phyloP scores from a whole-genome alignment of 1,140 invertebrate species.

The Drosophila pandora region DNA sequence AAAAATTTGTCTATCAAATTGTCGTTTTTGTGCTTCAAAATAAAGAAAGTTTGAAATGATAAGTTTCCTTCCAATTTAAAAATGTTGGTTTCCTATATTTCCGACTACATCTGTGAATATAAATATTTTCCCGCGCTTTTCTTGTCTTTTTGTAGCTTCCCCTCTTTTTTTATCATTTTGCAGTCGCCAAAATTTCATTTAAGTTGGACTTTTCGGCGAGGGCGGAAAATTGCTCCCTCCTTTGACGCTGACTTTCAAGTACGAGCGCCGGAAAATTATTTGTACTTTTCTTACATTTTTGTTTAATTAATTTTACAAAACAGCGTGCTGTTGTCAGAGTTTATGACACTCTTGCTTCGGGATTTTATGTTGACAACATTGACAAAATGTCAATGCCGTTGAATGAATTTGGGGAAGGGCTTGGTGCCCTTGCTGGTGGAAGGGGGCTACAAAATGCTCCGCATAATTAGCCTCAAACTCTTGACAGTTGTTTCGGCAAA shows the following conservation, averaged over 20 bases:
- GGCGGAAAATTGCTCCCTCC: slow-evolving; percentile 2
- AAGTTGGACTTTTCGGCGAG: slow-evolving; percentile 64
- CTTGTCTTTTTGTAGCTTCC: neutral
- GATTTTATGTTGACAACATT: slow-evolving; percentile 80
- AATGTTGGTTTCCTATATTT: neutral
- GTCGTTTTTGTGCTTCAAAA: too few relatives aligned
- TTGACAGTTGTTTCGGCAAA: slow-evolving; percentile 23
- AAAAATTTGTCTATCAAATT: too few relatives aligned
- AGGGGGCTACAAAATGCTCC: slow-evolving; percentile 30
- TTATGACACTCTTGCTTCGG: slow-evolving; percentile 74
- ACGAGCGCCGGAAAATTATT: slow-evolving; percentile 72
- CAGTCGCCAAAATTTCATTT: slow-evolving; percentile 65
- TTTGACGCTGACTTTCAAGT: slow-evolving; percentile 45
- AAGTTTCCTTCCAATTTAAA: too few relatives aligned
- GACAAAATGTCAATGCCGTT: slow-evolving; percentile 73
- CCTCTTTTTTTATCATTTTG: slow-evolving; percentile 16
- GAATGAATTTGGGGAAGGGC: neutral
- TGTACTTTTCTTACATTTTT: slow-evolving; percentile 78
- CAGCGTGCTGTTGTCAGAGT: slow-evolving; percentile 64
- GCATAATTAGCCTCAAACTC: slow-evolving; percentile 70
- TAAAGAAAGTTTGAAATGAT: too few relatives aligned
- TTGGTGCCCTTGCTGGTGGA: neutral
- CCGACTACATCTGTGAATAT: neutral
- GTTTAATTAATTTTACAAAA: slow-evolving; percentile 80
- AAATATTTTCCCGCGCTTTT: neutral